Evolutionary conservation across 2,113 vertebrate genomes (phyloP).

Genomic region (Zosterops hypoxanthus): DNA sequence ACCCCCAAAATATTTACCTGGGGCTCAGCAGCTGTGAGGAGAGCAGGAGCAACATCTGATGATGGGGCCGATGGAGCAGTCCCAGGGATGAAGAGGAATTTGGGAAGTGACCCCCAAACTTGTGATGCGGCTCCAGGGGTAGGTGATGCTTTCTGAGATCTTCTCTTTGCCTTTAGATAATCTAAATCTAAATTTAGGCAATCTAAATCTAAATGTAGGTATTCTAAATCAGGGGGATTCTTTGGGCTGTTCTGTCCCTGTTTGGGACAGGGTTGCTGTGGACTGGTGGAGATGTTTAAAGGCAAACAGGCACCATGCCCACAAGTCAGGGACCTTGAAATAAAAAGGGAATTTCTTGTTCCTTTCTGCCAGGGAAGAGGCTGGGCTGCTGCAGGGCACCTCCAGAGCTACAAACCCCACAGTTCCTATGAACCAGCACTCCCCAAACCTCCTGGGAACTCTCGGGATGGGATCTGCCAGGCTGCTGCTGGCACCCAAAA

Average conservation of each 20-base stretch:
- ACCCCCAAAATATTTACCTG: neutral
- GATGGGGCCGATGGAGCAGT: neutral
- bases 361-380: neutral
- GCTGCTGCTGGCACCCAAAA: fast-evolving
- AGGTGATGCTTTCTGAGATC: neutral
- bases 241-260: fast-evolving
- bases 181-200: neutral
- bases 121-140: neutral
- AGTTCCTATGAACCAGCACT: fast-evolving
- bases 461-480: fast-evolving
- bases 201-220: neutral
- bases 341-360: neutral
- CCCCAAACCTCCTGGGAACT: neutral
- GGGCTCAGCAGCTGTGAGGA: neutral
- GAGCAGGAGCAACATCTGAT: fast-evolving
- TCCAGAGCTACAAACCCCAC: neutral
- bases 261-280: neutral
- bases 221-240: neutral
- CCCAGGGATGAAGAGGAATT: neutral
- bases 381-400: neutral
- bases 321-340: fast-evolving
- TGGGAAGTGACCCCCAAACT: neutral
- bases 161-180: neutral
- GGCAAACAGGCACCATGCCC: fast-evolving
- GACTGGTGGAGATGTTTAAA: neutral